These are phyloP conservation scores for Alaudala cheleensis DNA, from an alignment of 2,113 vertebrate genomes.

Conservation along the genomic window DNA sequence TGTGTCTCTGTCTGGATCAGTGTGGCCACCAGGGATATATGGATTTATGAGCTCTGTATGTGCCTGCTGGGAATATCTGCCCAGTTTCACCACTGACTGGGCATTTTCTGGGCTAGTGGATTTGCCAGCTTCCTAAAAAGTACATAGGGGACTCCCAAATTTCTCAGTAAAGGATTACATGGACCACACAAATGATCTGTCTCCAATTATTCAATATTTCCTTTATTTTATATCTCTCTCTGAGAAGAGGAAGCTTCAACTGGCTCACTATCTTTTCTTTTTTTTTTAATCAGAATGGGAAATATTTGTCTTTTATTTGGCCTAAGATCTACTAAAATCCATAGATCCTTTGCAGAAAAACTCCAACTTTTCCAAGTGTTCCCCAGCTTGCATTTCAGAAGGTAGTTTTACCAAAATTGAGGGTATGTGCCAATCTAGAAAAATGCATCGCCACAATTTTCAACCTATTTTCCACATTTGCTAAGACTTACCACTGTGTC, in stretches of 20 bases:
- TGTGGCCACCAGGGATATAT: not conserved
- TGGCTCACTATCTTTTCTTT: not conserved
- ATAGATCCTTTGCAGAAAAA: not conserved
- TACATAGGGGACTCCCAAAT: rapidly evolving
- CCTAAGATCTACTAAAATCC: not conserved
- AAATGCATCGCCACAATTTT: not conserved
- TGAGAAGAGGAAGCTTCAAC: not conserved
- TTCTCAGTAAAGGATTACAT: not conserved
- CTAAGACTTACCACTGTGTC: not conserved
- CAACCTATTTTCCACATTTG: not conserved
- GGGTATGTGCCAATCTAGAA: not conserved
- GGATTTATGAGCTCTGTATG: not conserved
- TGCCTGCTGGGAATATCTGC: not conserved
- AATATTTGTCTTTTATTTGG: not conserved
- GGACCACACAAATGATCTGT: not conserved
- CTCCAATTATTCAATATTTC: not conserved
- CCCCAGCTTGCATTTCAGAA: not conserved
- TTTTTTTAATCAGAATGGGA: not conserved
- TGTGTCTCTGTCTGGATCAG: not conserved
- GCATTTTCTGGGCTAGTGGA: not conserved
- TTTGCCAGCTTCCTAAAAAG: not conserved
- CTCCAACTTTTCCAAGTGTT: not conserved
- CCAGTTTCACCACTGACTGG: not conserved
- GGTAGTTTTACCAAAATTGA: not conserved
- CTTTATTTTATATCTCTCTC: too few relatives aligned